phyloP scores from a whole-genome alignment of 2,113 vertebrate species.

The Junco hyemalis region DNA sequence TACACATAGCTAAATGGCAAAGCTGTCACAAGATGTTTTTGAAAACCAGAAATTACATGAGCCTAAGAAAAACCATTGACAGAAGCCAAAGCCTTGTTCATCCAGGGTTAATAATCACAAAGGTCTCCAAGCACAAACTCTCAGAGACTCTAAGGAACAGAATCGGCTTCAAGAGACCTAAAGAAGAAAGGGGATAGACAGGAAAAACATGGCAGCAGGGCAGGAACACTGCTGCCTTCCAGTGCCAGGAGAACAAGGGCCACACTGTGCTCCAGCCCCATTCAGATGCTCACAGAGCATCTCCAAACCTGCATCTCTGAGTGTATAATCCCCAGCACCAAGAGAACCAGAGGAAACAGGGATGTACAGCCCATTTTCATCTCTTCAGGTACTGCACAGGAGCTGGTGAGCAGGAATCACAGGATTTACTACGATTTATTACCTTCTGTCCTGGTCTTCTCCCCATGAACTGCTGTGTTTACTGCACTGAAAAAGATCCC shows the following conservation, averaged over 20 bases:
- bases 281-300: background rate
- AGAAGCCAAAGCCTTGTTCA: background rate
- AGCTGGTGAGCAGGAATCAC: background rate
- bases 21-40: background rate
- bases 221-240: background rate
- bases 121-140: background rate
- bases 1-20: background rate
- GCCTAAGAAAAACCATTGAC: background rate
- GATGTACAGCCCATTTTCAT: background rate
- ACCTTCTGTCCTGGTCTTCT: background rate
- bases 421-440: background rate
- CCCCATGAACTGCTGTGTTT: background rate
- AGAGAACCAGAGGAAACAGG: background rate
- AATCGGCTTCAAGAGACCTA: background rate
- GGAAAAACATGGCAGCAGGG: background rate
- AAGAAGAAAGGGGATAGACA: background rate
- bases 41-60: background rate
- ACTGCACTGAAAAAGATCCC: background rate
- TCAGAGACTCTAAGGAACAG: background rate
- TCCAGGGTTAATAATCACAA: background rate
- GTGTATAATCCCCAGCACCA: fast-evolving
- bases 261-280: fast-evolving
- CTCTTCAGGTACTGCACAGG: background rate
- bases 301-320: background rate
- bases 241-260: background rate